These are phyloP conservation scores for Charaxes varanes DNA, from an alignment of 1,140 invertebrate genomes.

Conservation along the genomic window DNA sequence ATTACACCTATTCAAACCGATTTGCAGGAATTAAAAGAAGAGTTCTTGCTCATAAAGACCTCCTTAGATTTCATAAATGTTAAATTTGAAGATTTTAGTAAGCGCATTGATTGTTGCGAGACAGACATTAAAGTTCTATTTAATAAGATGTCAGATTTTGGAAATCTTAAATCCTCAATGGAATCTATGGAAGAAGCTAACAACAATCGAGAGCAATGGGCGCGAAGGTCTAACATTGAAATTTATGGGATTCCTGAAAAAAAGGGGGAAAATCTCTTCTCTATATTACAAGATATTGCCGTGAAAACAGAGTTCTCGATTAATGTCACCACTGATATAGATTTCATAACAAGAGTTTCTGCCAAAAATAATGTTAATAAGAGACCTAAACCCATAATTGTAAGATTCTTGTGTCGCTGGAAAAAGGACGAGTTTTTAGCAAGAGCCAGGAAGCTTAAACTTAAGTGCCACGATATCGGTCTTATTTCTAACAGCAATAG, in stretches of 20 bases:
- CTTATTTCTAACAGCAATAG: too few relatives aligned
- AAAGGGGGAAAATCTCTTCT: background rate
- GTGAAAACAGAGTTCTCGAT: background rate
- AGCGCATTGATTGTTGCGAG: slow-evolving; percentile 2
- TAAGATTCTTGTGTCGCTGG: background rate
- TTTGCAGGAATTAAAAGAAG: slow-evolving; percentile 4
- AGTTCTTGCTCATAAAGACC: background rate
- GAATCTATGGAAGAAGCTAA: slow-evolving; percentile 1
- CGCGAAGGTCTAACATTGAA: background rate
- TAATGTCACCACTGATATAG: slow-evolving; percentile 1
- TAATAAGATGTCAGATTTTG: too few relatives aligned
- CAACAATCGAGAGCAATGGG: background rate
- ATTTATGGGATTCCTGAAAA: slow-evolving; percentile 5
- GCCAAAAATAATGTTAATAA: slow-evolving; percentile 6
- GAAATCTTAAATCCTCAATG: too few relatives aligned
- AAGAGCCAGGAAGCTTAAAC: slow-evolving; percentile 1
- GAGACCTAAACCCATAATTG: background rate
- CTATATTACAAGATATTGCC: background rate
- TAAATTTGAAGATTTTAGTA: slow-evolving; percentile 9
- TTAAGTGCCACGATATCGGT: slow-evolving; percentile 3
- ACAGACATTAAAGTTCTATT: slow-evolving; percentile 4
- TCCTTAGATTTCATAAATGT: slow-evolving; percentile 7
- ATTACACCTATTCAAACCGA: slow-evolving; percentile 7
- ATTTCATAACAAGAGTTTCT: slow-evolving; percentile 1
- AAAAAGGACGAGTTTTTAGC: background rate